Percentiles rank a stretch among this genome's conserved stretches.
Conservation (phyloP, 2,888 invertebrate species). For the Plagodis dolabraria region DNA sequence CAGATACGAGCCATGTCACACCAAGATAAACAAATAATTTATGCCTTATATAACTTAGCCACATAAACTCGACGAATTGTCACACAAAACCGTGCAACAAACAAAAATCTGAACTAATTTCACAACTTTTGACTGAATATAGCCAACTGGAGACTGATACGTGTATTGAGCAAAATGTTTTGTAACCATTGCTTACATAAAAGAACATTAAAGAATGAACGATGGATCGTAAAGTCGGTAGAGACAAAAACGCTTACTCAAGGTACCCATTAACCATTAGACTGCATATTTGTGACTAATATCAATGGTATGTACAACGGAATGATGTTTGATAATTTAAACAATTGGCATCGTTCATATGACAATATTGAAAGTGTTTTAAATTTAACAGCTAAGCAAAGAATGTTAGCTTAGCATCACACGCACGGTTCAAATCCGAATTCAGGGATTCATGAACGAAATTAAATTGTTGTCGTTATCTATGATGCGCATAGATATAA, state of each 20-base stretch:
- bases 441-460: no score
- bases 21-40: background rate
- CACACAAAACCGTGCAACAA: conserved; percentile 44
- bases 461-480: no score
- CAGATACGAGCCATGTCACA: conserved; percentile 10
- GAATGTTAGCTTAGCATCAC: background rate
- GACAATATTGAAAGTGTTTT: background rate
- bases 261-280: background rate
- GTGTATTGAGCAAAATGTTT: conserved; percentile 66
- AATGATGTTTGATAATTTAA: background rate
- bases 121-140: conserved; percentile 57
- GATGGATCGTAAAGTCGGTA: conserved; percentile 9
- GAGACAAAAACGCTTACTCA: conserved; percentile 5
- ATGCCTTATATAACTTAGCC: conserved; percentile 1
- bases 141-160: conserved; percentile 49
- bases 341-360: background rate
- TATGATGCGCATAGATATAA: no score
- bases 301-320: background rate
- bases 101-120: conserved; percentile 47
- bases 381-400: conserved; percentile 10
- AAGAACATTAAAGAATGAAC: conserved; percentile 46
- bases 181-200: conserved; percentile 64
- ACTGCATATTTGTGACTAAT: background rate
- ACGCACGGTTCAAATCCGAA: no score
- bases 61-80: conserved; percentile 32